Conservation (phyloP, 2,888 invertebrate species). For the Epinotia nisella region DNA sequence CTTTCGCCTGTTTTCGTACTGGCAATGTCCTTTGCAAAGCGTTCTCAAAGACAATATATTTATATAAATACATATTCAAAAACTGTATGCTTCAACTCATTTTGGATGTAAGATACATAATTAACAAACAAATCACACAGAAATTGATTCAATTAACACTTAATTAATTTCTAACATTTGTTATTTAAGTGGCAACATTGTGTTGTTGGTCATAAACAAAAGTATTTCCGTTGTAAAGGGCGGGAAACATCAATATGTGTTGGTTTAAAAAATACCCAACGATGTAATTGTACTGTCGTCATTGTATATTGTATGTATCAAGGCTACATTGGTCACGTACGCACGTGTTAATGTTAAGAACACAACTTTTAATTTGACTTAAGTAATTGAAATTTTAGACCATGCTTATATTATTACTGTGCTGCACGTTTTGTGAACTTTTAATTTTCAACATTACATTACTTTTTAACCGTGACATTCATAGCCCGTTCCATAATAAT, state of each 20-base stretch:
- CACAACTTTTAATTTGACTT: neutral
- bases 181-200: neutral
- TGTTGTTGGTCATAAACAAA: constrained; percentile 14
- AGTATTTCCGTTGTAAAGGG: constrained; percentile 12
- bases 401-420: no score
- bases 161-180: no score
- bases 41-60: neutral
- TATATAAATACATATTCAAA: neutral
- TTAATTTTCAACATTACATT: no score
- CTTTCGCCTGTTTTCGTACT: constrained; percentile 37
- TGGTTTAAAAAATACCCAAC: neutral
- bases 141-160: no score
- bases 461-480: no score
- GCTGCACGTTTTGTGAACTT: no score
- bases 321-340: neutral
- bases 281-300: neutral
- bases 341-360: neutral
- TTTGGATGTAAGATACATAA: neutral
- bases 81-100: neutral
- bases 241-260: constrained; percentile 14
- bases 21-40: constrained; percentile 21
- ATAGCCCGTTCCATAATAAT: no score
- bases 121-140: neutral
- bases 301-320: neutral
- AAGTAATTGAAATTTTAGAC: neutral